A percentile compares a stretch with the other conserved stretches of the same genome.
These are phyloP conservation scores for Tinamus major DNA, from an alignment of 2,797 vertebrate species.

Conservation along the genomic window DNA sequence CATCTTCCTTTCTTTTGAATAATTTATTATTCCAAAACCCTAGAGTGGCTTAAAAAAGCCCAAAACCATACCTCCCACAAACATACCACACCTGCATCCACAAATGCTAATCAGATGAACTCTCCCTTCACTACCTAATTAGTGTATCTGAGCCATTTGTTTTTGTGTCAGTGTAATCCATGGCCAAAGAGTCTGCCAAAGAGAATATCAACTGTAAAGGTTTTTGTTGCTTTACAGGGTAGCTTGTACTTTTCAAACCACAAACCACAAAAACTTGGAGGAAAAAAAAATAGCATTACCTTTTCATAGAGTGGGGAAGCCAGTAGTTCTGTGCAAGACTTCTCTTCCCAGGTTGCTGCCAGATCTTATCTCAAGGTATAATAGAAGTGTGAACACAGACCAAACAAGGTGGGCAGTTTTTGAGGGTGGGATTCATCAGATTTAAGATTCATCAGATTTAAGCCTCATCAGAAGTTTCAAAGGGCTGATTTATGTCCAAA, in stretches of 20 bases:
- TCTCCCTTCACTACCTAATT: not conserved
- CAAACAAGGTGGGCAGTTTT: not conserved
- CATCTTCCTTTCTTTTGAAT: not conserved
- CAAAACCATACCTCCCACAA: not conserved
- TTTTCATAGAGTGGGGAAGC: not conserved
- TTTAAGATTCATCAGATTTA: not conserved
- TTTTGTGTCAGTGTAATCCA: not conserved
- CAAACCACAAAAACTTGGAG: not conserved
- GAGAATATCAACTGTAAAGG: not conserved
- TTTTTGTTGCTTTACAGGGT: not conserved
- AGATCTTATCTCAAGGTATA: not conserved
- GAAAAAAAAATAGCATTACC: not conserved
- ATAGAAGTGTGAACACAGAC: not conserved
- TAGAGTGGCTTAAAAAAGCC: not conserved
- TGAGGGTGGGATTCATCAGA: not conserved
- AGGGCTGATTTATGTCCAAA: slow-evolving; percentile 2
- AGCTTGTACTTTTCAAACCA: not conserved
- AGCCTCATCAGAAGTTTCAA: slow-evolving; percentile 39
- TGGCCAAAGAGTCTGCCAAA: slow-evolving; percentile 1
- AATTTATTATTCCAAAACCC: not conserved
- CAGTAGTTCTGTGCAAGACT: not conserved
- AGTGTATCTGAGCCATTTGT: not conserved
- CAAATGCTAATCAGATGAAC: not conserved
- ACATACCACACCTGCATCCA: not conserved
- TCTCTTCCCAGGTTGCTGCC: rapidly evolving